A percentile compares a stretch with the other conserved stretches of the same genome.
phyloP scores from a whole-genome alignment of 2,113 vertebrate genomes.

The Pollachius pollachius region DNA sequence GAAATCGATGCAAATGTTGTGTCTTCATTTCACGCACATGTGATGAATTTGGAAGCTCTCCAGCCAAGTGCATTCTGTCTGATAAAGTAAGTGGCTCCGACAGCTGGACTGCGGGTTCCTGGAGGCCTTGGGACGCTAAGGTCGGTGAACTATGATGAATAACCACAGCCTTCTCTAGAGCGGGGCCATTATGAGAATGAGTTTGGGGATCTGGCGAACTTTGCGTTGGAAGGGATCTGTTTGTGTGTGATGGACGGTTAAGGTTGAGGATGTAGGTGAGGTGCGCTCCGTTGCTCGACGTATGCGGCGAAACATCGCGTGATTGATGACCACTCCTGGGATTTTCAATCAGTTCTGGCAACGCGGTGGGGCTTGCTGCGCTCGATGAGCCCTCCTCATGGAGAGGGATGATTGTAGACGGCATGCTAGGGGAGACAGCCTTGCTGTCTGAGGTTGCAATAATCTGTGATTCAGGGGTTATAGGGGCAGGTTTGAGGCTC shows the following conservation, averaged over 20 bases:
- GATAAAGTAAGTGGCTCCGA: conserved; percentile 22
- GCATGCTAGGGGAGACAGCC: not conserved
- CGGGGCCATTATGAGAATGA: conserved; percentile 11
- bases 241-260: not conserved
- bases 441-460: conserved; percentile 15
- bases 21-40: not conserved
- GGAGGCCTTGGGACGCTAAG: conserved; percentile 1
- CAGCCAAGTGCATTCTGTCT: conserved; percentile 1
- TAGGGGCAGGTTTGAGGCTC: conserved; percentile 12
- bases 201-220: conserved; percentile 5
- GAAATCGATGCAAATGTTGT: not conserved
- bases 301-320: conserved; percentile 23
- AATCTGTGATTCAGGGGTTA: conserved; percentile 6
- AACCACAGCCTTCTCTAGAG: not conserved
- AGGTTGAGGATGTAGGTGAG: not conserved
- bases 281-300: conserved; percentile 21
- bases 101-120: not conserved
- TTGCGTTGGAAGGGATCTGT: conserved; percentile 1
- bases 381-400: conserved; percentile 17
- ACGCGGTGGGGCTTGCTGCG: not conserved
- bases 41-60: not conserved
- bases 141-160: not conserved
- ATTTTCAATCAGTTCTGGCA: conserved; percentile 13
- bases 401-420: conserved; percentile 21
- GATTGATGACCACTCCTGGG: conserved; percentile 18